phyloP scores from a whole-genome alignment of 2,113 vertebrate species.

The Ictalurus furcatus region DNA sequence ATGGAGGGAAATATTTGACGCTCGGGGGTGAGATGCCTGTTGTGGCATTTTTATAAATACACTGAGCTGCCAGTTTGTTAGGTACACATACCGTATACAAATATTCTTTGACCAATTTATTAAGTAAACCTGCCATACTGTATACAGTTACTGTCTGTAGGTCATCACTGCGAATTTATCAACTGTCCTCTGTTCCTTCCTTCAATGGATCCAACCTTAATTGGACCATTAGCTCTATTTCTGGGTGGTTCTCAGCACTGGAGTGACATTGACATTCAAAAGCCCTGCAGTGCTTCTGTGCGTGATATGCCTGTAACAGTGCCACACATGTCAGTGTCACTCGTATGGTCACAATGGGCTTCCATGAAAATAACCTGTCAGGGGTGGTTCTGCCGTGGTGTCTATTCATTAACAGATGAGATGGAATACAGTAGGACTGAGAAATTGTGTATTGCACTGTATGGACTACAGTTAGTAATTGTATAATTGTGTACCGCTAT shows the following conservation, averaged over 20 bases:
- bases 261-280: neutral
- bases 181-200: neutral
- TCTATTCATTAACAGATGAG: neutral
- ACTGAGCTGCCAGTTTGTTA: neutral
- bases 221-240: neutral
- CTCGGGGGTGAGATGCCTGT: conserved; percentile 64
- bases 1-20: conserved; percentile 78
- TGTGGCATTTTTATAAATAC: neutral
- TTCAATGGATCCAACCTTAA: neutral
- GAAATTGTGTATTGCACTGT: neutral
- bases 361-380: neutral
- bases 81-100: neutral
- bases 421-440: neutral
- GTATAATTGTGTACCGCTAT: neutral
- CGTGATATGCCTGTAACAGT: neutral
- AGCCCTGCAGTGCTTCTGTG: neutral
- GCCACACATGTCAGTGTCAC: neutral
- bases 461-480: neutral
- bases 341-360: neutral
- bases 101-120: neutral
- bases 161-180: neutral
- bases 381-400: neutral
- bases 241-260: neutral
- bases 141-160: neutral
- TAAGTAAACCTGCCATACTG: neutral